Percentiles rank a stretch among this genome's conserved stretches.
Evolutionary conservation across 2,113 vertebrate species (phyloP).

Genomic region (Phyllostomus discolor): DNA sequence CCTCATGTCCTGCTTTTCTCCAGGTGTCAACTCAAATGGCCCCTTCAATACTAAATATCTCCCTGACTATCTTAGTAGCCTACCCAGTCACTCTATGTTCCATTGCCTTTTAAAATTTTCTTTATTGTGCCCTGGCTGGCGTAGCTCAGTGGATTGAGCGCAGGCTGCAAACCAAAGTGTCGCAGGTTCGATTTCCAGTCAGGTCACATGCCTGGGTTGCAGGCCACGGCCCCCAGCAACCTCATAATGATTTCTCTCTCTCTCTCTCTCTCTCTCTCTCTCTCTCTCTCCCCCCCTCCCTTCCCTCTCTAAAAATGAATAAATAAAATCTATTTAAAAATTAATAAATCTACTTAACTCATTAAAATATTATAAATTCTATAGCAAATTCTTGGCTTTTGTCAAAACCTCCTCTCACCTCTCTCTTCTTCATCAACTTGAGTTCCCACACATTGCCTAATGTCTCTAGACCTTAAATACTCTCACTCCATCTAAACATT

Average conservation of each 20-base stretch:
- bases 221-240: too few relatives aligned
- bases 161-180: too few relatives aligned
- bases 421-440: not conserved
- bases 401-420: not conserved
- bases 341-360: not conserved
- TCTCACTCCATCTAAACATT: not conserved
- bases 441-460: not conserved
- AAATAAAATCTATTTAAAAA: too few relatives aligned
- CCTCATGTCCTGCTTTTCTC: not conserved
- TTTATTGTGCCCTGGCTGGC: not conserved
- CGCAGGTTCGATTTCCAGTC: too few relatives aligned
- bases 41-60: not conserved
- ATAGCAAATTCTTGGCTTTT: not conserved
- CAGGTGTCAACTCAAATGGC: not conserved
- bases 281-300: too few relatives aligned
- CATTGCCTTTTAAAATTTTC: not conserved
- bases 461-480: not conserved
- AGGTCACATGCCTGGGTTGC: too few relatives aligned
- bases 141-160: too few relatives aligned
- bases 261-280: too few relatives aligned
- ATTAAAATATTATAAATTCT: not conserved
- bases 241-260: too few relatives aligned
- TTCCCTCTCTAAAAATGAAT: too few relatives aligned
- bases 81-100: not conserved
- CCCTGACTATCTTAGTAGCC: not conserved